These are phyloP conservation scores for Chromobotia macracanthus DNA, from an alignment of 2,797 vertebrate genomes.

Conservation along the genomic window DNA sequence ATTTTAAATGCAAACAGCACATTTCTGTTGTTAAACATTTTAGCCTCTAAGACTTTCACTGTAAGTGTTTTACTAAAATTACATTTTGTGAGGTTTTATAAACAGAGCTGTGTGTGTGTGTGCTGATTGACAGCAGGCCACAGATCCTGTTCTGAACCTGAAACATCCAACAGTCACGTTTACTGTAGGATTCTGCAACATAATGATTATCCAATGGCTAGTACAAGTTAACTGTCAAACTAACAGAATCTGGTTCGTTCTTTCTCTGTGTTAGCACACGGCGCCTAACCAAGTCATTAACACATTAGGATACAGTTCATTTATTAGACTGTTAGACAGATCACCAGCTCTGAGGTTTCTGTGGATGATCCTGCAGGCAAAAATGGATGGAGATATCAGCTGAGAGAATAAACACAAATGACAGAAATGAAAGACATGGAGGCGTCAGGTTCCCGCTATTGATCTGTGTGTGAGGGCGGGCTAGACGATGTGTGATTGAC, in stretches of 20 bases:
- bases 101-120: too few species aligned
- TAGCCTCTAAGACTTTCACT: background rate
- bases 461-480: background rate
- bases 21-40: background rate
- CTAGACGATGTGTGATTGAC: constrained; percentile 15
- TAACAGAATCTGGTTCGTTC: background rate
- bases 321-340: constrained; percentile 27
- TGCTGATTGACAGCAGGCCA: too few species aligned
- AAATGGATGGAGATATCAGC: background rate
- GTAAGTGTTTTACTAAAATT: too few species aligned
- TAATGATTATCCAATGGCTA: constrained; percentile 4
- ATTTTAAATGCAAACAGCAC: too few species aligned
- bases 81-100: too few species aligned
- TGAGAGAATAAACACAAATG: constrained; percentile 8
- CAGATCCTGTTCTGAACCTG: too few species aligned
- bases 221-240: background rate
- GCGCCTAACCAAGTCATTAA: constrained; percentile 16
- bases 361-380: background rate
- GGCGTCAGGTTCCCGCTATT: constrained; percentile 24
- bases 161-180: background rate
- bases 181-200: background rate
- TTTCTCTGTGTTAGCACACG: constrained; percentile 5
- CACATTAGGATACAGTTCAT: background rate
- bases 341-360: background rate
- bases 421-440: constrained; percentile 25